Conservation (phyloP, 2,888 invertebrate genomes). For the Dexiosoma caninum region DNA sequence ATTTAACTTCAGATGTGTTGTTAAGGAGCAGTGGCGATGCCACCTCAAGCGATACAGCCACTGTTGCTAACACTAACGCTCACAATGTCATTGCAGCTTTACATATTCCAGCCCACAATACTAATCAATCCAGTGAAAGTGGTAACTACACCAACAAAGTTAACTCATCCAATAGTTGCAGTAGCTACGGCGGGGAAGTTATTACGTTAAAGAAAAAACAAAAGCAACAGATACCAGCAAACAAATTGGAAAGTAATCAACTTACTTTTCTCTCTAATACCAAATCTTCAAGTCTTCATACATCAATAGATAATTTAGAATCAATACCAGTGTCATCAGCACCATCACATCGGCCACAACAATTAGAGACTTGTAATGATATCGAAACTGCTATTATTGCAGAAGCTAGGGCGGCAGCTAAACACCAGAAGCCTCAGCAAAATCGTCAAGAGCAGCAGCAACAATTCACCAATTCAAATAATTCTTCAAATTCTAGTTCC, state of each 20-base stretch:
- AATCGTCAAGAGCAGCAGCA: slow-evolving; percentile 49
- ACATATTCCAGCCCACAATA: slow-evolving; percentile 63
- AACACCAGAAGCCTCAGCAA: slow-evolving; percentile 53
- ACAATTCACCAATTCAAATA: slow-evolving; percentile 63
- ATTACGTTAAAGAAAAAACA: slow-evolving; percentile 17
- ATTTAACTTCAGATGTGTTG: slow-evolving; percentile 69
- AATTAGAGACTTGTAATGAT: slow-evolving; percentile 75
- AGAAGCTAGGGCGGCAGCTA: slow-evolving; percentile 74
- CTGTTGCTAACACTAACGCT: slow-evolving; percentile 50
- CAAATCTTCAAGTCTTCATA: slow-evolving; percentile 50
- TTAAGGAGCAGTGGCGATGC: slow-evolving; percentile 67
- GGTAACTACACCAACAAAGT: slow-evolving; percentile 67
- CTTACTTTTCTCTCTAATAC: slow-evolving; percentile 52
- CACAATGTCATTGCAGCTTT: slow-evolving; percentile 60
- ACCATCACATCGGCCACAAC: slow-evolving; percentile 65
- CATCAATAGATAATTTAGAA: slow-evolving; percentile 56
- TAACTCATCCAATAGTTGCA: slow-evolving; percentile 51
- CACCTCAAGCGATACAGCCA: slow-evolving; percentile 72
- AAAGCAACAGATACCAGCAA: slow-evolving; percentile 33
- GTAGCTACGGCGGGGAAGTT: slow-evolving; percentile 46
- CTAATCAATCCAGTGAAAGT: slow-evolving; percentile 73
- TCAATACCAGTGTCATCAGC: too few species aligned
- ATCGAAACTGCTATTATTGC: slow-evolving; percentile 76
- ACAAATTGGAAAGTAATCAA: slow-evolving; percentile 51
- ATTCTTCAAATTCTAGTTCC: slow-evolving; percentile 65